Evolutionary conservation across 2,888 invertebrate species (phyloP), one percentile per base, ranked within the genome.

Genomic region (Therioaphis trifolii): DNA sequence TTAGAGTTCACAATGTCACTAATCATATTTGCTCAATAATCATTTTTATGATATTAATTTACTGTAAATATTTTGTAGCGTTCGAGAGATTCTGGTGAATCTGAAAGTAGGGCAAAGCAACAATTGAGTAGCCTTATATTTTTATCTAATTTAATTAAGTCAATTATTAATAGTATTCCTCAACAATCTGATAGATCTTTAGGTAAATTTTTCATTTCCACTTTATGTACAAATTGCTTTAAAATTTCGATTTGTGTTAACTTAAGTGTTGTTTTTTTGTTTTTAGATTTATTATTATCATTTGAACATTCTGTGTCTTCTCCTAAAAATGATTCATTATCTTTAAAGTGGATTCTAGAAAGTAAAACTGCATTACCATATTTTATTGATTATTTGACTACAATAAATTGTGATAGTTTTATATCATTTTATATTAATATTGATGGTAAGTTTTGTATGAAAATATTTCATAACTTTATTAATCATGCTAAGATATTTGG

Each of bases 351-450:
- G 86, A 91, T 95, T 78, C 89, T 95, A 75, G 94, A 93, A 87
- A 94, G 95, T 88, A 93, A 93, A 87, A 91, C 94, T 66, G 94
- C 94, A 9, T 89, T 95, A 49, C 92, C 93, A 24, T 93, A 93
- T 88, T 94, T 94, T 87, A 92, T 94, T 86, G 94, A 95, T 88
- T 95, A 92, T 87, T 92, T 94, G 90, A 92, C 92, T 12, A 91
- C 91, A 85, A 91, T 93, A 79, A 92, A 92, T 69, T 82, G 63
- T 43, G 85, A 85, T 82, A 90, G 92, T 85, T 94, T 94, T 88
- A 90, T 95, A 86, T 94, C 93, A 88, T 94, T 94, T 88, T 94
- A 94, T 88, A 89, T 95, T 76, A 94, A 94, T 87, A 93, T 94
- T 74, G 93, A 94, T 89, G 92, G 93, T 91, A 86, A 85, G 92